A percentile compares a stretch with the other conserved stretches of the same genome.
Evolutionary conservation across 2,113 vertebrate genomes (phyloP).

Genomic region (Struthio camelus): DNA sequence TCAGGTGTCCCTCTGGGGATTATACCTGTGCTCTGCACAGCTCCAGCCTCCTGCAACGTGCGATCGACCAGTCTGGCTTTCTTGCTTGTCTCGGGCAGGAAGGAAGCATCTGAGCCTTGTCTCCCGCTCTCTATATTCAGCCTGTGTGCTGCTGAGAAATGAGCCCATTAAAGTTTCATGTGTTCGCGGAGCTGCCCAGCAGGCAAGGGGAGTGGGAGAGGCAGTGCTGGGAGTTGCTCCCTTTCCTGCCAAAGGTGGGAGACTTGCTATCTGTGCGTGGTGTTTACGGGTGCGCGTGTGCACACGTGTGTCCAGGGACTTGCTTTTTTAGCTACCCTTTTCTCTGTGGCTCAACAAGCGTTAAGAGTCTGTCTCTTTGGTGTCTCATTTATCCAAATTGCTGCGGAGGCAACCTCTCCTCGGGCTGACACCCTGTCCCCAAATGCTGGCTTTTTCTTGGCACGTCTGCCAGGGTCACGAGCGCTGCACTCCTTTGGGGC

Average conservation of each 20-base stretch:
- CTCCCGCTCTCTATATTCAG: background rate
- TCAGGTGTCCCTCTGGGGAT: no score
- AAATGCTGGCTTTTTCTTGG: background rate
- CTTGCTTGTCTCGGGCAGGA: background rate
- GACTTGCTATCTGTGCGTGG: background rate
- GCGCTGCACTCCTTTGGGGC: background rate
- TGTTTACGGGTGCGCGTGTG: background rate
- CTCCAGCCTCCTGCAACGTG: no score
- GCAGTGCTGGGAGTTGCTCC: background rate
- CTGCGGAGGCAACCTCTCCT: background rate
- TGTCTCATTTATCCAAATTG: background rate
- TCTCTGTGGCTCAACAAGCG: background rate
- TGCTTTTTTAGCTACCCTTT: background rate
- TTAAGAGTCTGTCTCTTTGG: background rate
- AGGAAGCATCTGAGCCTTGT: background rate
- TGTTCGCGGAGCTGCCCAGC: background rate
- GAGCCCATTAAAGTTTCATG: background rate
- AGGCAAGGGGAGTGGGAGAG: background rate
- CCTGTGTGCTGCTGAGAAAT: background rate
- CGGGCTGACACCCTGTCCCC: no score
- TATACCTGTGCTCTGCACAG: no score
- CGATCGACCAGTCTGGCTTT: no score
- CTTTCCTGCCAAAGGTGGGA: background rate
- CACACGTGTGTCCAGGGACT: background rate
- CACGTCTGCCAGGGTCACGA: background rate